These are phyloP conservation scores for Microcebus ravelobensis DNA, from an alignment of 2,113 vertebrate genomes.

Conservation along the genomic window DNA sequence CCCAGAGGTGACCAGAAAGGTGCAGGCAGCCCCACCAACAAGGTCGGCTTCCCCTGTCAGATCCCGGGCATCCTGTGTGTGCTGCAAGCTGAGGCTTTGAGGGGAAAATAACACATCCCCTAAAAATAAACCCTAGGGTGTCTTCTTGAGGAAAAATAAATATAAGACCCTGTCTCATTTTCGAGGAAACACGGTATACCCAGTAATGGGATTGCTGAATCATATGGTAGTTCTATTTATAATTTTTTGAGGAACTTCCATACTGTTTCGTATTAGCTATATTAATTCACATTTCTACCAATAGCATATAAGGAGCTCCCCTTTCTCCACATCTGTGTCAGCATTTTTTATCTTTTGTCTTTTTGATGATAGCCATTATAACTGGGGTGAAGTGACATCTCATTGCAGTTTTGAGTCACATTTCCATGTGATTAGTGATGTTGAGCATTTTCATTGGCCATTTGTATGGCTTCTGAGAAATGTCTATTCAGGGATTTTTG, in stretches of 20 bases:
- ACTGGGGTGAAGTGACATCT: neutral
- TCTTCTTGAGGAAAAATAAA: too few relatives aligned
- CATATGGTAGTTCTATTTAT: neutral
- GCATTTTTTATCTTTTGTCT: neutral
- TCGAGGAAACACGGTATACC: too few relatives aligned
- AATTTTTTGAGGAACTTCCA: neutral
- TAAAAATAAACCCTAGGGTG: too few relatives aligned
- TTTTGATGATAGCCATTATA: neutral
- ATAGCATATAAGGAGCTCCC: neutral
- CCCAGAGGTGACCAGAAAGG: too few relatives aligned
- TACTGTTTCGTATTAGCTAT: neutral
- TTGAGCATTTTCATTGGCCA: neutral
- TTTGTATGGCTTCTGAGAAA: neutral
- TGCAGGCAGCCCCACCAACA: too few relatives aligned
- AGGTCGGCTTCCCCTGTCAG: too few relatives aligned
- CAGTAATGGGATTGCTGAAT: neutral
- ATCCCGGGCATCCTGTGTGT: too few relatives aligned
- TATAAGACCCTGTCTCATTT: too few relatives aligned
- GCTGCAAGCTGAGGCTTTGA: too few relatives aligned
- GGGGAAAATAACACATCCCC: too few relatives aligned
- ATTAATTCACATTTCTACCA: neutral
- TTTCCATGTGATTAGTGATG: neutral
- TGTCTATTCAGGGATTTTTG: neutral
- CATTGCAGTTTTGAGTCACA: neutral
- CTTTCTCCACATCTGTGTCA: neutral